Evolutionary conservation across 2,113 vertebrate species (phyloP).

Genomic region (Alligator sinensis): DNA sequence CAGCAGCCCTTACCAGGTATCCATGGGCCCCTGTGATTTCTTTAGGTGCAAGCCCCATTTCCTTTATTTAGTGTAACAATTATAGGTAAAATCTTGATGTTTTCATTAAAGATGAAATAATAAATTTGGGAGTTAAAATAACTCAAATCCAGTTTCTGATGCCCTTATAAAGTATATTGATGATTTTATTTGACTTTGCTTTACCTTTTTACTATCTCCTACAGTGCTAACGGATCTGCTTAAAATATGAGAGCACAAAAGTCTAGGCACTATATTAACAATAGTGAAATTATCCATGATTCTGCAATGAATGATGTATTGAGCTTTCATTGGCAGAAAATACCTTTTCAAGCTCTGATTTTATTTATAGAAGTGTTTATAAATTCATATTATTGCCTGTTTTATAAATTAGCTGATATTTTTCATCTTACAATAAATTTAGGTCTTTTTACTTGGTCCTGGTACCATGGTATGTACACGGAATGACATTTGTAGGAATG

Average conservation of each 20-base stretch:
- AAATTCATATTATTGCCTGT: rapidly evolving
- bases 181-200: not conserved
- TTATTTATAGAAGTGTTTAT: rapidly evolving
- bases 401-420: not conserved
- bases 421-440: not conserved
- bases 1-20: slow-evolving; percentile 89
- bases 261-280: not conserved
- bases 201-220: not conserved
- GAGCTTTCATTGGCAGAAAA: not conserved
- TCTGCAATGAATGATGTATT: not conserved
- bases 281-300: not conserved
- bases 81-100: not conserved
- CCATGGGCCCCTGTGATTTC: not conserved
- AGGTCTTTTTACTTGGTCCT: not conserved
- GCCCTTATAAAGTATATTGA: too few relatives aligned
- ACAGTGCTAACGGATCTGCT: not conserved
- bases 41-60: not conserved
- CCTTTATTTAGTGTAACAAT: not conserved
- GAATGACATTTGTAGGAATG: not conserved
- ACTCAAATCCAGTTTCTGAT: too few relatives aligned
- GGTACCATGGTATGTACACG: not conserved
- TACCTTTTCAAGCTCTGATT: not conserved
- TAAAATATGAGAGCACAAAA: not conserved
- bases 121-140: not conserved
- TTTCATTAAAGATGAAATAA: not conserved